Base-by-base conservation (phyloP, 2,113 vertebrate genomes). In the Acanthisitta chloris region DNA sequence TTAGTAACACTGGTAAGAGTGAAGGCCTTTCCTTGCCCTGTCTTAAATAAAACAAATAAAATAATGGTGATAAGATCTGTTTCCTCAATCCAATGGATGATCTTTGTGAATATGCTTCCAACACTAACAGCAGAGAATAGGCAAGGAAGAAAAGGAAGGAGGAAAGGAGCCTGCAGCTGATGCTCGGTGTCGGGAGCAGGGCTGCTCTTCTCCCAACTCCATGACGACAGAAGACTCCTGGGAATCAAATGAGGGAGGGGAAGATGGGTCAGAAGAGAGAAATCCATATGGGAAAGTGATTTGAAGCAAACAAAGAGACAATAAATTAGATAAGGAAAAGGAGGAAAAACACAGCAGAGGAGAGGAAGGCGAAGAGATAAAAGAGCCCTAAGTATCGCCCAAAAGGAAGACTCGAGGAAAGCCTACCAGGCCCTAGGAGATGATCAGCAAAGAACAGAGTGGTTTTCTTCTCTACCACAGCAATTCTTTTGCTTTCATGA, bases 1-100 rank as follows among this genome's bases (percentile, higher is more conserved):
- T 61, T 81, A 94, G 57, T 29, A 84, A 81, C 17, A 36, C 10
- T 65, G 76, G 18, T 62, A 88, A 82, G 6, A 78, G 64, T 8
- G 28, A 92, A 88, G 43, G 43, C 24, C 59, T 77, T 76, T 84
- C 38, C 70, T 84, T 90, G 70, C 79, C 33, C 49, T 10, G 29
- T 42, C 80, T 93, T 86, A 78, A 94, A 81, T 90, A 95, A 93
- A 94, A 94, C 67, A 95, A 96, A 95, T 66, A 97, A 91, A 95
- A 88, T 14, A 85, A 90, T 4, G 33, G 78, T 36, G 93, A 96
- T 96, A 94, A 83, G 74, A 97, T 95, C 94, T 87, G 49, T 71
- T 86, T 94, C 82, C 92, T 90, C 82, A 92, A 92, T 95, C 90
- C 96, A 88, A 4, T 64, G 88, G 79, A 93, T 92, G 90, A 96